Evolutionary conservation across 2,113 vertebrate species (phyloP).

Genomic region (Onychostoma macrolepis): DNA sequence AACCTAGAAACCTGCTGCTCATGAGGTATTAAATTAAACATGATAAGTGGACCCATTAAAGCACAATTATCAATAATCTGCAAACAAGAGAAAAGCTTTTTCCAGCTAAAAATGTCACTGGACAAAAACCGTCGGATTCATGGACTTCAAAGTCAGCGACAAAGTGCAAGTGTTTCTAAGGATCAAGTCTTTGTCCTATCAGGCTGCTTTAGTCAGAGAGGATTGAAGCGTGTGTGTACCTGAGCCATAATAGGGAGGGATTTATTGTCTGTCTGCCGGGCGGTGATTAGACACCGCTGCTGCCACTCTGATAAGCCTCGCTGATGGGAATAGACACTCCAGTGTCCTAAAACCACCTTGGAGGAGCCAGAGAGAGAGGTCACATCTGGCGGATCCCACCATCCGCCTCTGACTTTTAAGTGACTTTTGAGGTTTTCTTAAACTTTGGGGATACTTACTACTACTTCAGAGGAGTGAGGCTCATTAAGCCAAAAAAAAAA

Average conservation of each 20-base stretch:
- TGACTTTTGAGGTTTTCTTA: slow-evolving; percentile 55
- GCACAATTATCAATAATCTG: slow-evolving; percentile 75
- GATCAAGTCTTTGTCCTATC: slow-evolving; percentile 34
- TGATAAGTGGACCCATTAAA: slow-evolving; percentile 80
- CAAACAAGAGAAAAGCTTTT: slow-evolving; percentile 26
- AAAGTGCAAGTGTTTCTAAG: slow-evolving; percentile 17
- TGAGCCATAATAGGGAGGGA: slow-evolving; percentile 64
- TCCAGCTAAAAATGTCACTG: slow-evolving; percentile 26
- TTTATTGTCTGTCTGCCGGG: slow-evolving; percentile 75
- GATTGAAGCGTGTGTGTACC: slow-evolving; percentile 50
- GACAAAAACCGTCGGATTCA: background rate
- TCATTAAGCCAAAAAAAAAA: slow-evolving; percentile 10
- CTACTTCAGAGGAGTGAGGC: slow-evolving; percentile 38
- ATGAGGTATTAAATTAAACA: slow-evolving; percentile 78
- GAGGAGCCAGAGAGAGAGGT: slow-evolving; percentile 51
- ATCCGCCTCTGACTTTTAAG: slow-evolving; percentile 55
- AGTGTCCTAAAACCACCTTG: slow-evolving; percentile 64
- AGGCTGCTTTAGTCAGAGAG: slow-evolving; percentile 42
- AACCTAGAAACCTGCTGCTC: slow-evolving; percentile 72
- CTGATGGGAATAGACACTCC: slow-evolving; percentile 74
- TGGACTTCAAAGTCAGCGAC: slow-evolving; percentile 19
- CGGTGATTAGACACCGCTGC: slow-evolving; percentile 82
- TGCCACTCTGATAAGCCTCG: slow-evolving; percentile 81
- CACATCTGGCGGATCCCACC: slow-evolving; percentile 41
- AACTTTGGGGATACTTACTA: slow-evolving; percentile 38